Evolutionary conservation across 2,888 invertebrate genomes (phyloP).

Genomic region (Eristalis intricaria): DNA sequence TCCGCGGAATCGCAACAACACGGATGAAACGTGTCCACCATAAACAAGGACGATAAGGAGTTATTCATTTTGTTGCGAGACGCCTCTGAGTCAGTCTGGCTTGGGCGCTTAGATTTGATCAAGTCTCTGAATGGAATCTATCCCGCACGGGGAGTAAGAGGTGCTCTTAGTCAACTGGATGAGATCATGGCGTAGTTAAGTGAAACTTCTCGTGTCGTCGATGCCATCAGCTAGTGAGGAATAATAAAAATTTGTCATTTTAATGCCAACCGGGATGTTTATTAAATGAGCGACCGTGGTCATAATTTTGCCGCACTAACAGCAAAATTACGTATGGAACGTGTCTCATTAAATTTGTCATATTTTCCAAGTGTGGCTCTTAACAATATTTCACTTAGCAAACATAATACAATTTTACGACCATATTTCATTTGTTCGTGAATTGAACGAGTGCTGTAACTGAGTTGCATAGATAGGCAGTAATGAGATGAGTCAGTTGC

Average conservation of each 20-base stretch:
- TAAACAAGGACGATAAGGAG: neutral
- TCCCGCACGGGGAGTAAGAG: neutral
- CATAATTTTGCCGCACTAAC: neutral
- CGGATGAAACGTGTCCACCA: neutral
- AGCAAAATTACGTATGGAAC: neutral
- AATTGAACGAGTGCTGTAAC: neutral
- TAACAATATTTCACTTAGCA: neutral
- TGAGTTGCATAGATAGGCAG: neutral
- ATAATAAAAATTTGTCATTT: neutral
- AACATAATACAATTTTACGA: neutral
- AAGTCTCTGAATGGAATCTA: neutral
- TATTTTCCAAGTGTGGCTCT: neutral
- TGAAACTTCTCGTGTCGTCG: neutral
- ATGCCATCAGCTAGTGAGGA: neutral
- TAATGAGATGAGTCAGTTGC: too few relatives aligned
- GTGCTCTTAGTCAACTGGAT: neutral
- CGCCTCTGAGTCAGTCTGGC: neutral
- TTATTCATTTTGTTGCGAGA: neutral
- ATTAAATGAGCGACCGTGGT: neutral
- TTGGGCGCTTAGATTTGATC: too few relatives aligned
- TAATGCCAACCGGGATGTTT: neutral
- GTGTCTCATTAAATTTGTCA: neutral
- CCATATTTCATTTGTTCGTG: neutral
- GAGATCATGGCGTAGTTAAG: neutral
- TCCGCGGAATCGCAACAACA: neutral